phyloP scores from a whole-genome alignment of 2,797 vertebrate genomes.

The Takifugu rubripes region DNA sequence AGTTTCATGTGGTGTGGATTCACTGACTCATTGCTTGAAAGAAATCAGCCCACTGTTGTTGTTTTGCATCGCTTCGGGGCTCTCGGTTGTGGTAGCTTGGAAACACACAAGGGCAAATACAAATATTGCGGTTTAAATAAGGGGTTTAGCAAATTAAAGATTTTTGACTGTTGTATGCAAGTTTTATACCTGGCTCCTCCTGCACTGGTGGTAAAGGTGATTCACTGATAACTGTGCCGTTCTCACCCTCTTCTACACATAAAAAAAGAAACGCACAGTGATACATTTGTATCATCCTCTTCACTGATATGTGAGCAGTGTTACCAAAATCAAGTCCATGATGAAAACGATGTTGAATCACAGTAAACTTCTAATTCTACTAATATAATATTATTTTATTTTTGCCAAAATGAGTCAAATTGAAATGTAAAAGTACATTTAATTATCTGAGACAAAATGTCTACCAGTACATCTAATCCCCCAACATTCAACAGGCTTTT shows the following conservation, averaged over 20 bases:
- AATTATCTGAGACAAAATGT: no score
- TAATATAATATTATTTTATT: neutral
- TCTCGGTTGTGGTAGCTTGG: slow-evolving; percentile 38
- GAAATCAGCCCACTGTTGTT: slow-evolving; percentile 52
- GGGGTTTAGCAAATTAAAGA: neutral
- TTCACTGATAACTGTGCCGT: slow-evolving; percentile 36
- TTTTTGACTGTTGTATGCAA: neutral
- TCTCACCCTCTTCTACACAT: slow-evolving; percentile 43
- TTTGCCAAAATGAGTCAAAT: neutral
- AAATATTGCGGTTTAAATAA: neutral
- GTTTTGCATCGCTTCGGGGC: slow-evolving; percentile 20
- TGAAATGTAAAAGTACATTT: neutral
- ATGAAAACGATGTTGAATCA: no score
- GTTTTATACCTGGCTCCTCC: slow-evolving; percentile 52
- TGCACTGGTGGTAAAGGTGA: slow-evolving; percentile 28
- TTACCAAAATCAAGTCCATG: no score
- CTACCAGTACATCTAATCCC: no score
- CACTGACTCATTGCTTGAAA: slow-evolving; percentile 50
- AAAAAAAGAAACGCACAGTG: neutral
- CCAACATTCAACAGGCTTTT: no score
- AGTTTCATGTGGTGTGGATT: neutral
- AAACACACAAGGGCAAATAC: slow-evolving; percentile 5
- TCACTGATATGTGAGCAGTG: no score
- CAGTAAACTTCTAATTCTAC: no score
- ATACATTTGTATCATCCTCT: no score